Base-by-base conservation (phyloP, 2,113 vertebrate species). In the Sphaerodactylus townsendi region DNA sequence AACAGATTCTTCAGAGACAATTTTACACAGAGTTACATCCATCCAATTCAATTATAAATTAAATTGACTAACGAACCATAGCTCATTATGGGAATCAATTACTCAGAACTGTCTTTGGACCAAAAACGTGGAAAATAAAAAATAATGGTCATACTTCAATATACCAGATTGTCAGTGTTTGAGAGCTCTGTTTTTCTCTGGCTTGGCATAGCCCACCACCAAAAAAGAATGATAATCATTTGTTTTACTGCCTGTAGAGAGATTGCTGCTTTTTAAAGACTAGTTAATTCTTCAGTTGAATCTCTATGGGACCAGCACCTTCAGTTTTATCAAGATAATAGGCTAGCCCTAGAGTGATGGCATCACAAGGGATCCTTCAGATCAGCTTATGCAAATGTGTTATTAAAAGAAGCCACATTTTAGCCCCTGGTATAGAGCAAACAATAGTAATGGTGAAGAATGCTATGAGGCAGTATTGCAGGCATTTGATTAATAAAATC, bases 1-100 rank as follows among this genome's bases (percentile, higher is more conserved):
- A 97, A 97, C 97, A 96, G 96, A 97, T 97, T 96, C 97, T 96
- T 97, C 94, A 95, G 96, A 97, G 96, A 97, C 96, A 96, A 96
- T 97, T 97, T 97, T 96, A 96, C 95, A 96, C 95, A 95, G 97
- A 97, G 96, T 97, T 97, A 97, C 96, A 97, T 97, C 97, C 96
- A 97, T 97, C 97, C 96, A 96, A 97, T 97, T 98, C 97, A 98
- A 97, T 97, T 98, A 97, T 97, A 97, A 98, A 98, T 98, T 98
- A 98, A 97, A 97, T 97, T 97, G 97, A 97, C 96, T 98, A 98
- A 98, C 96, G 97, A 98, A 98, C 97, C 97, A 96, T 97, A 96
- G 97, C 97, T 97, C 97, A 98, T 98, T 98, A 98, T 97, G 97
- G 95, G 96, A 97, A 96, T 97, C 97, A 98, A 97, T 97, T 97